A percentile compares a stretch with the other conserved stretches of the same genome.
phyloP scores from a whole-genome alignment of 2,888 invertebrate species.

The Aleiodes leptofemur region DNA sequence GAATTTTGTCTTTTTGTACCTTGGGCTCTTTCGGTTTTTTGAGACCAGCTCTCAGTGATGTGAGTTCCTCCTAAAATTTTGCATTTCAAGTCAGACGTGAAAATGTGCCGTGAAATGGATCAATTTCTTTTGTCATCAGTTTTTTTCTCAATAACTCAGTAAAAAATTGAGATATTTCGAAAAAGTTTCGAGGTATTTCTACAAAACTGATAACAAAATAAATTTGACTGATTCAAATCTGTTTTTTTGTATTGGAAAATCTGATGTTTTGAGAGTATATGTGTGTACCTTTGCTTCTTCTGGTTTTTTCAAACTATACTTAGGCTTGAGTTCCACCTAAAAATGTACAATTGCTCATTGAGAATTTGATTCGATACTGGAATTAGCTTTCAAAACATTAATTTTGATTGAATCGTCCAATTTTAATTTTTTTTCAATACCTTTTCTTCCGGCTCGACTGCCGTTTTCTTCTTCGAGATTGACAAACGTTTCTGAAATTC shows the following conservation, averaged over 20 bases:
- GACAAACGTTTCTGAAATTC: slow-evolving; percentile 56
- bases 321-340: slow-evolving; percentile 47
- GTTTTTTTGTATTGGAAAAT: too few species aligned
- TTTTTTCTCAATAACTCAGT: too few species aligned
- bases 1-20: slow-evolving; percentile 56
- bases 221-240: too few species aligned
- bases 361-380: too few species aligned
- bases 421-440: slow-evolving; percentile 32
- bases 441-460: slow-evolving; percentile 46
- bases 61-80: slow-evolving; percentile 52
- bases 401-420: neutral
- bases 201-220: too few species aligned
- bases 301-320: slow-evolving; percentile 49
- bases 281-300: slow-evolving; percentile 63
- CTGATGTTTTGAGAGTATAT: slow-evolving; percentile 17
- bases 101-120: too few species aligned
- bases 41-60: slow-evolving; percentile 52
- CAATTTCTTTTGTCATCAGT: neutral
- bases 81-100: neutral
- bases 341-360: too few species aligned
- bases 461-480: slow-evolving; percentile 51
- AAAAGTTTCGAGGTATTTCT: too few species aligned
- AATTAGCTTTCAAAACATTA: too few species aligned
- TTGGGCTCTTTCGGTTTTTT: slow-evolving; percentile 56
- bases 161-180: too few species aligned